Conservation (phyloP, 2,888 invertebrate genomes). For the Phymatocera aterrima region DNA sequence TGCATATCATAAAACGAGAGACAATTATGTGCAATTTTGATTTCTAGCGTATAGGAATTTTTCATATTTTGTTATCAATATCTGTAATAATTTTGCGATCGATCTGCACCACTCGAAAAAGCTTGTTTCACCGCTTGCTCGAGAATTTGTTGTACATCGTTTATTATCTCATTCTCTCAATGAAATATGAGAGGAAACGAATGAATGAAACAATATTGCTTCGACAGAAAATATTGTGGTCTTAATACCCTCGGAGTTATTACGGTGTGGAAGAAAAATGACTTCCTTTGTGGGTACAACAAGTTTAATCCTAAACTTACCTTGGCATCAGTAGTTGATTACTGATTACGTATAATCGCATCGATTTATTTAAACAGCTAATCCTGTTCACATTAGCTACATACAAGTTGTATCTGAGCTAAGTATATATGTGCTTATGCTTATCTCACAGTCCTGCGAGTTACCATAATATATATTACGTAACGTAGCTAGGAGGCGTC, state of each 20-base stretch:
- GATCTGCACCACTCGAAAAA: too few species aligned
- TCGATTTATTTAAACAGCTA: conserved; percentile 34
- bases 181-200: not conserved
- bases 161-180: too few species aligned
- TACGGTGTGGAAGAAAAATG: conserved; percentile 16
- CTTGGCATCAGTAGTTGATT: conserved; percentile 34
- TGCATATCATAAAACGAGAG: not conserved
- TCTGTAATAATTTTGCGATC: too few species aligned
- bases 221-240: not conserved
- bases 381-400: conserved; percentile 9
- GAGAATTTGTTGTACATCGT: too few species aligned
- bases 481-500: conserved; percentile 35
- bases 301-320: conserved; percentile 37
- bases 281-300: conserved; percentile 28
- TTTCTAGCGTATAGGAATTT: too few species aligned
- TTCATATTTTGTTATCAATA: too few species aligned
- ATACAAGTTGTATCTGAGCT: not conserved
- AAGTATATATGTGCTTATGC: conserved; percentile 2
- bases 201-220: conserved; percentile 4
- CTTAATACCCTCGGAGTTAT: not conserved
- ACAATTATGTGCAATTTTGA: too few species aligned
- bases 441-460: conserved; percentile 11
- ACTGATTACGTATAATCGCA: conserved; percentile 35
- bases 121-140: too few species aligned
- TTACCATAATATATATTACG: not conserved